These are phyloP conservation scores for Lasioglossum zephyrum DNA, from an alignment of 2,888 invertebrate species.

Conservation along the genomic window DNA sequence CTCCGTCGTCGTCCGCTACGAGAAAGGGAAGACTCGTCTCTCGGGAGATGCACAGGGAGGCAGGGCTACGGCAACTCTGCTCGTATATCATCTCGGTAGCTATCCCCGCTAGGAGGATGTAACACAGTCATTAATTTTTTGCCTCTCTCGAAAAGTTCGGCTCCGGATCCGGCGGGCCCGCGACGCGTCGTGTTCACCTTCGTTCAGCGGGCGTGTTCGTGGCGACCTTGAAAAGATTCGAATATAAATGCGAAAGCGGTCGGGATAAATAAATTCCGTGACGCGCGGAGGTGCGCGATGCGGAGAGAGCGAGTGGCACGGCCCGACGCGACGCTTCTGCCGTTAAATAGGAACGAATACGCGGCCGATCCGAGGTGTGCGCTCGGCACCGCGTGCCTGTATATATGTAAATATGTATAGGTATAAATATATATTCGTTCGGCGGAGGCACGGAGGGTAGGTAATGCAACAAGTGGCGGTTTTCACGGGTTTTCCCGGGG, in stretches of 20 bases:
- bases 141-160: not conserved
- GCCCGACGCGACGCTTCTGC: constrained; percentile 7
- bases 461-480: constrained; percentile 84
- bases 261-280: constrained; percentile 54
- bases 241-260: constrained; percentile 38
- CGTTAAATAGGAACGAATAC: constrained; percentile 39
- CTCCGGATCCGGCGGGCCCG: not conserved
- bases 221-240: constrained; percentile 53
- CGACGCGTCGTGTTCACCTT: not conserved
- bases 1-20: not conserved
- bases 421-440: constrained; percentile 66
- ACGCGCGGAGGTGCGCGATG: constrained; percentile 13
- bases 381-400: constrained; percentile 22
- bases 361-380: constrained; percentile 12
- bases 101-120: constrained; percentile 33
- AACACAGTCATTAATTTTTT: constrained; percentile 58
- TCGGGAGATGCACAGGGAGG: not conserved
- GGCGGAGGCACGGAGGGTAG: constrained; percentile 64
- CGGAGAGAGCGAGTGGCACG: not conserved
- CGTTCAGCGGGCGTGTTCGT: not conserved
- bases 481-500: constrained; percentile 84
- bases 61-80: not conserved
- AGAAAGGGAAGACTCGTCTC: not conserved
- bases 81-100: constrained; percentile 36
- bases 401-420: constrained; percentile 40